Evolutionary conservation across 2,888 invertebrate genomes (phyloP).

Genomic region (Baccha elongata): DNA sequence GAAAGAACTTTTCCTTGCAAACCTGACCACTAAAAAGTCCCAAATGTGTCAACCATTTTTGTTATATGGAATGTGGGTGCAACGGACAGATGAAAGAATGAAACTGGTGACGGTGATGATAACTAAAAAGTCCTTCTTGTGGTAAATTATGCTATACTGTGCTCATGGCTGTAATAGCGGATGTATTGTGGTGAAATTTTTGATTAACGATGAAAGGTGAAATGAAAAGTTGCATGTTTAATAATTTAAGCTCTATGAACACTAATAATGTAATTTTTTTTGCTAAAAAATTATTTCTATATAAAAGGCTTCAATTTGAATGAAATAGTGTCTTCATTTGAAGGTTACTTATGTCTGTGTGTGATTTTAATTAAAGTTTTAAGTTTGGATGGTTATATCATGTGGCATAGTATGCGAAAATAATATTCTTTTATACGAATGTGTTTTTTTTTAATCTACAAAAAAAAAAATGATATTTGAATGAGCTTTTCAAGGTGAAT

Average conservation of each 20-base stretch:
- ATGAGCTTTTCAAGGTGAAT: too few species aligned
- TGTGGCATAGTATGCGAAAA: too few species aligned
- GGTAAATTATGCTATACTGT: conserved; percentile 29
- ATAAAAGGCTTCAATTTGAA: neutral
- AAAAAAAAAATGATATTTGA: too few species aligned
- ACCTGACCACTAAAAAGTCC: conserved; percentile 1
- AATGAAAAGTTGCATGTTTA: conserved; percentile 62
- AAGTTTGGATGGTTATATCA: too few species aligned
- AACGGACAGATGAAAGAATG: neutral
- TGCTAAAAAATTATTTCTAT: too few species aligned
- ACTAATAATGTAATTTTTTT: conserved; percentile 29
- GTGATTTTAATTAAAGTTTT: too few species aligned
- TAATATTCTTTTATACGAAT: too few species aligned
- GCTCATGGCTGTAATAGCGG: conserved; percentile 40
- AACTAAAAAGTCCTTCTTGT: conserved; percentile 9
- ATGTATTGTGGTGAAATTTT: conserved; percentile 66
- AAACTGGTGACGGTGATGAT: neutral
- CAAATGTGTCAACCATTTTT: conserved; percentile 46
- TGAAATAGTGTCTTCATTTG: too few species aligned
- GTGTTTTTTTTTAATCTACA: too few species aligned
- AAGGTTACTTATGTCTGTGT: too few species aligned
- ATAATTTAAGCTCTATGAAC: too few species aligned
- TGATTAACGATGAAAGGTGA: conserved; percentile 72
- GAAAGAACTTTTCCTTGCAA: conserved; percentile 37
- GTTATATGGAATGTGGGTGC: conserved; percentile 10